Conservation (phyloP, 2,113 vertebrate species). For the Limanda limanda region DNA sequence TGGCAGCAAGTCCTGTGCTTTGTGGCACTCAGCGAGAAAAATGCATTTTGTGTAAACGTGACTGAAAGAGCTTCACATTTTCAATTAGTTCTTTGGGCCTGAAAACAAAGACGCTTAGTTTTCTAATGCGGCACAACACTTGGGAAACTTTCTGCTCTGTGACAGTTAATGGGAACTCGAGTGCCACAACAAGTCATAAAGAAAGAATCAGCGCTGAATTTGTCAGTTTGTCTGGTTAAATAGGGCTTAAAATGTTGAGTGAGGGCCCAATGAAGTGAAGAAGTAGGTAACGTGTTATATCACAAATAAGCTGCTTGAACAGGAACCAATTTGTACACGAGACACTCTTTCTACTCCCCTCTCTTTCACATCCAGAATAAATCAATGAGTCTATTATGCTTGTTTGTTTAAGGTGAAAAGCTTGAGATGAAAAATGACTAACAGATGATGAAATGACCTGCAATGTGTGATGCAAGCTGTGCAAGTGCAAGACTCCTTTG, state of each 20-base stretch:
- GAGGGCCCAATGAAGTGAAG: slow-evolving; percentile 23
- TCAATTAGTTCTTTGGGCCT: background rate
- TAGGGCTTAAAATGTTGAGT: slow-evolving; percentile 39
- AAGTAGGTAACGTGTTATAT: slow-evolving; percentile 24
- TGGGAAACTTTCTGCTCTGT: background rate
- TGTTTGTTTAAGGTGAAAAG: slow-evolving; percentile 67
- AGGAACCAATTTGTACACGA: slow-evolving; percentile 41
- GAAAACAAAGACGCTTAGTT: background rate
- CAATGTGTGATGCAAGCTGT: slow-evolving; percentile 72
- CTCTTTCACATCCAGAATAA: slow-evolving; percentile 24
- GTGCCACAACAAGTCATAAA: background rate
- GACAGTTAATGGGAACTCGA: background rate
- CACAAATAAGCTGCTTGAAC: slow-evolving; percentile 34
- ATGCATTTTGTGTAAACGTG: slow-evolving; percentile 43
- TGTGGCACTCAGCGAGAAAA: slow-evolving; percentile 16
- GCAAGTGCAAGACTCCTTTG: slow-evolving; percentile 55
- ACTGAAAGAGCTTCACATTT: slow-evolving; percentile 12
- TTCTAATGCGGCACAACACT: background rate
- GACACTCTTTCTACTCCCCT: slow-evolving; percentile 14
- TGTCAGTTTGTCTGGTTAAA: slow-evolving; percentile 42
- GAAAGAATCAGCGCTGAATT: background rate
- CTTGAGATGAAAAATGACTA: slow-evolving; percentile 52
- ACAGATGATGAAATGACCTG: slow-evolving; percentile 75
- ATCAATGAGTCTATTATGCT: slow-evolving; percentile 41
- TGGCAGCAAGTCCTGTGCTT: slow-evolving; percentile 32